These are phyloP conservation scores for Drosophila acutilabella DNA, from an alignment of 2,888 invertebrate genomes.

Conservation along the genomic window DNA sequence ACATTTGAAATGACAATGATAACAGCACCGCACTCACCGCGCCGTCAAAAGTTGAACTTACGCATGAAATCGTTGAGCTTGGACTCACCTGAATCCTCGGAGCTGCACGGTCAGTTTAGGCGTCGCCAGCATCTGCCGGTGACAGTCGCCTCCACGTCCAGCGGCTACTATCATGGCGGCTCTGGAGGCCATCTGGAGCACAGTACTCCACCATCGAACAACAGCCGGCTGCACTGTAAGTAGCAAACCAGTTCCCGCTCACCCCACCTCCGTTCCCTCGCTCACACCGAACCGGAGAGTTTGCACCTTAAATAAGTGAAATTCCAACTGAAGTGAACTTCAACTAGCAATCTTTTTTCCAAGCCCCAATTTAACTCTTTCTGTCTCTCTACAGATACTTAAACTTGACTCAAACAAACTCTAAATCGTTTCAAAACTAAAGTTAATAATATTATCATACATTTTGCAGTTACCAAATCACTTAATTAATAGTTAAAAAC, in stretches of 20 bases:
- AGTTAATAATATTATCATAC: slow-evolving; percentile 1
- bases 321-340: neutral
- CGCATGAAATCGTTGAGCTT: slow-evolving; percentile 99
- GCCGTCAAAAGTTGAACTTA: slow-evolving; percentile 97
- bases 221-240: slow-evolving; percentile 88
- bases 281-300: slow-evolving; percentile 33
- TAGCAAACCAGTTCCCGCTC: slow-evolving; percentile 65
- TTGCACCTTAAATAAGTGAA: slow-evolving; percentile 33
- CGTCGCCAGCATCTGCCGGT: slow-evolving; percentile 88
- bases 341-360: slow-evolving; percentile 5
- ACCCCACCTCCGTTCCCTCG: slow-evolving; percentile 34
- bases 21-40: slow-evolving; percentile 97
- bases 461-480: slow-evolving; percentile 1
- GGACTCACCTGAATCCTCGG: slow-evolving; percentile 97
- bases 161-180: slow-evolving; percentile 83
- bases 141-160: slow-evolving; percentile 85
- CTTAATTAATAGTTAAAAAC: slow-evolving; percentile 1
- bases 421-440: neutral
- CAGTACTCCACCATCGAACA: slow-evolving; percentile 86
- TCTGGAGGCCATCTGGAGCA: slow-evolving; percentile 85
- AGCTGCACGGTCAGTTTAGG: slow-evolving; percentile 90
- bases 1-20: slow-evolving; percentile 28
- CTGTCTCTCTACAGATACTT: neutral
- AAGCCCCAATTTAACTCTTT: neutral
- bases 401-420: slow-evolving; percentile 4